Percentiles rank a stretch among this genome's conserved stretches.
Evolutionary conservation across 2,888 invertebrate genomes (phyloP).

Genomic region (Amphipyra tragopoginis): DNA sequence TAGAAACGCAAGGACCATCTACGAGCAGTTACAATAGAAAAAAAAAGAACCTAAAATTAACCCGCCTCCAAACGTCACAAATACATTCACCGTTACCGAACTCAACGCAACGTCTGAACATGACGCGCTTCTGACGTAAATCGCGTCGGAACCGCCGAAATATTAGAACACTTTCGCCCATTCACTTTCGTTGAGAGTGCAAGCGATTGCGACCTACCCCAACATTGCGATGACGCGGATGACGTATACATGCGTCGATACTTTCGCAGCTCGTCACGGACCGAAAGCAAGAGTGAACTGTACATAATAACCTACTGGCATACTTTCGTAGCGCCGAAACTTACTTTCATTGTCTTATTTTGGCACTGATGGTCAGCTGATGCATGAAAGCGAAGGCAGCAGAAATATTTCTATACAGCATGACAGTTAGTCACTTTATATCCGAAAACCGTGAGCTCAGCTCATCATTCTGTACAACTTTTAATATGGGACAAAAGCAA

Average conservation of each 20-base stretch:
- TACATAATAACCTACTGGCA: constrained; percentile 62
- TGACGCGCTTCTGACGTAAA: constrained; percentile 41
- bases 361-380: background rate
- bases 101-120: constrained; percentile 14
- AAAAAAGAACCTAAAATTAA: background rate
- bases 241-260: constrained; percentile 61
- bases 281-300: constrained; percentile 67
- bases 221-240: constrained; percentile 54
- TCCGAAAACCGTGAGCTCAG: no score
- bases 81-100: constrained; percentile 10
- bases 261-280: constrained; percentile 59
- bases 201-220: constrained; percentile 75
- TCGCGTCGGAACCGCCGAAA: constrained; percentile 41
- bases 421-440: no score
- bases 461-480: no score
- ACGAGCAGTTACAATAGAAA: no score
- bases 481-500: no score
- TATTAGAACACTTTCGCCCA: constrained; percentile 65
- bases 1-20: no score
- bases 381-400: background rate
- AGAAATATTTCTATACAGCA: background rate
- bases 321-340: constrained; percentile 57
- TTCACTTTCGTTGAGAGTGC: constrained; percentile 76
- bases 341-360: constrained; percentile 27
- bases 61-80: constrained; percentile 2